phyloP scores from a whole-genome alignment of 2,797 vertebrate species.

The Eulemur mongoz region DNA sequence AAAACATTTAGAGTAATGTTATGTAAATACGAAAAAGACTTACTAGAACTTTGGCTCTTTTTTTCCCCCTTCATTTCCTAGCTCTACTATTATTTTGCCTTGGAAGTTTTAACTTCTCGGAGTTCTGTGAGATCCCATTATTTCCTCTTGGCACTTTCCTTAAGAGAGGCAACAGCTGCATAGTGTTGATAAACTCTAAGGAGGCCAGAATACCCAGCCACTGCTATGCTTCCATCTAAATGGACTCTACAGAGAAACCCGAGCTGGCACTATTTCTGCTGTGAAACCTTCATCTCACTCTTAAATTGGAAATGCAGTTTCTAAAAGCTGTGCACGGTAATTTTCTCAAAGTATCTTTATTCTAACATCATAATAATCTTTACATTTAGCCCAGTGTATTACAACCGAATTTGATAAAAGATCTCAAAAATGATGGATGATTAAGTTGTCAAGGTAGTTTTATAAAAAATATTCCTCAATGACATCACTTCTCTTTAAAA shows the following conservation, averaged over 20 bases:
- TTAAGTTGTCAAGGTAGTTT: neutral
- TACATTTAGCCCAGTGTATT: neutral
- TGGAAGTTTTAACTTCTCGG: slow-evolving; percentile 71
- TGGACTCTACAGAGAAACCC: neutral
- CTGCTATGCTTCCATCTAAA: neutral
- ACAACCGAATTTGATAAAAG: neutral
- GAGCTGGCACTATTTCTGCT: neutral
- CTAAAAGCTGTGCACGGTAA: neutral
- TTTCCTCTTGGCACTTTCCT: slow-evolving; percentile 70
- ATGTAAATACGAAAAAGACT: slow-evolving; percentile 77
- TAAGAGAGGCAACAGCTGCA: slow-evolving; percentile 74
- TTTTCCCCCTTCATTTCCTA: neutral
- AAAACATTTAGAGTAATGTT: slow-evolving; percentile 69
- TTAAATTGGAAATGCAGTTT: neutral
- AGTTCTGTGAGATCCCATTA: slow-evolving; percentile 75
- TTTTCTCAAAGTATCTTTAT: neutral
- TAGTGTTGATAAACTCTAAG: slow-evolving; percentile 77
- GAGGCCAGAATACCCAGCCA: neutral
- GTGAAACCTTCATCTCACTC: slow-evolving; percentile 47
- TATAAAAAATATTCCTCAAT: neutral
- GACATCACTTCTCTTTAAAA: neutral
- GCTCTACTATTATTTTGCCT: slow-evolving; percentile 66
- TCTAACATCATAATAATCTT: neutral
- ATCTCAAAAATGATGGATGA: neutral
- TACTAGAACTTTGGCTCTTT: slow-evolving; percentile 20